phyloP scores from a whole-genome alignment of 2,797 vertebrate species.

The Sebastes steindachneri region DNA sequence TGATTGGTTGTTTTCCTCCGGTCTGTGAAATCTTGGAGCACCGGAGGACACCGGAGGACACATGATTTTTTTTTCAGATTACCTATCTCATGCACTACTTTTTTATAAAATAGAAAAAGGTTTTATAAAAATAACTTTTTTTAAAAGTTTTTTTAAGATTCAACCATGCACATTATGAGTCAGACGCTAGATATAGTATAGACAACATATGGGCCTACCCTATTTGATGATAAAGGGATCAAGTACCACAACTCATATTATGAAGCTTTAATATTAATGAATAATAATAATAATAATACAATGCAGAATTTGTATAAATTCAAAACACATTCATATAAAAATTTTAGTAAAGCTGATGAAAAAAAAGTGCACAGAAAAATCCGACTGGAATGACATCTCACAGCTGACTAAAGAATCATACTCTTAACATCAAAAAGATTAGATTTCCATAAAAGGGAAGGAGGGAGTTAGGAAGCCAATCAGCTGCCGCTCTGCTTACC shows the following conservation, averaged over 20 bases:
- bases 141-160: background rate
- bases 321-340: background rate
- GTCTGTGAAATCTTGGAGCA: no score
- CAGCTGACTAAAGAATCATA: background rate
- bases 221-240: background rate
- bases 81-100: no score
- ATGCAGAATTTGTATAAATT: background rate
- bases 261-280: background rate
- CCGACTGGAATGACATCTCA: background rate
- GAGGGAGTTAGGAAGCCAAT: background rate
- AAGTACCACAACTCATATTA: background rate
- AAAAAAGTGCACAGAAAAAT: background rate
- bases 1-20: no score
- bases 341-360: background rate
- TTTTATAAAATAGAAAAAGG: no score
- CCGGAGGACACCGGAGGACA: no score
- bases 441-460: background rate
- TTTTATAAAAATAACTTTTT: no score
- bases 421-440: background rate
- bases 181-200: background rate
- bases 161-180: background rate
- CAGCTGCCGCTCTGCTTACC: constrained; percentile 22
- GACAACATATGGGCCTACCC: no score
- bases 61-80: no score
- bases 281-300: background rate